Base-by-base conservation (phyloP, 2,113 vertebrate genomes). In the Potamarius usumacintae region DNA sequence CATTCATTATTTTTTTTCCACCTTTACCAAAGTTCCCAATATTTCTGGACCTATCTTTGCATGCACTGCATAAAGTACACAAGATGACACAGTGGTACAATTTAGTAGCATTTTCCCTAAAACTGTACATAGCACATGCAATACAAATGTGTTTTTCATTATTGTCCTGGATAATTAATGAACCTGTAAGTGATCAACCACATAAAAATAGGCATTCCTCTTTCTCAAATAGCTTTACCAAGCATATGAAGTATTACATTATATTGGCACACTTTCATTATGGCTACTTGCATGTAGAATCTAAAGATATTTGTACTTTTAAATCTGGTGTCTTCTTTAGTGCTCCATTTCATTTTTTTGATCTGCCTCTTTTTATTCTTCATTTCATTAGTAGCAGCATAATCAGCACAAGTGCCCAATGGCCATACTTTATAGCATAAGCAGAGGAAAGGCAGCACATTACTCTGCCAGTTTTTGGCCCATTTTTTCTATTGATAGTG, bases 401-500 rank as follows among this genome's bases (percentile, higher is more conserved):
- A 27, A n/a, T 27, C 58, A 60, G 74, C 58, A 34, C 52, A 52
- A 52, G 34, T 22, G 85, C 12, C 17, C 14, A 15, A 48, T 42
- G 57, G 52, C 74, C n/a, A 83, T 86, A 67, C 34, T 67, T 90
- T 76, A 76, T 5, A 55, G 30, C 48, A 10, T 12, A 69, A 52
- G 12, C 10, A 53, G 84, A 60, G 27, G 69, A 76, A 60, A 80
- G 4, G 27, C 42, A 48, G 18, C 48, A 76, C 76, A 25, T 87
- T 82, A 55, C 84, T 34, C 50, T 72, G 62, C 58, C 80, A 63
- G 60, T 52, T 76, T 86, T 34, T 88, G 20, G 53, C n/a, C 10
- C 50, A 71, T 60, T 86, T 52, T 27, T 79, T 83, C 72, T 1
- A 17, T 83, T 67, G 50, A 82, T 79, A 87, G 89, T 83, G 67